Base-by-base conservation (phyloP, 2,797 vertebrate species). In the Gastrophryne carolinensis region DNA sequence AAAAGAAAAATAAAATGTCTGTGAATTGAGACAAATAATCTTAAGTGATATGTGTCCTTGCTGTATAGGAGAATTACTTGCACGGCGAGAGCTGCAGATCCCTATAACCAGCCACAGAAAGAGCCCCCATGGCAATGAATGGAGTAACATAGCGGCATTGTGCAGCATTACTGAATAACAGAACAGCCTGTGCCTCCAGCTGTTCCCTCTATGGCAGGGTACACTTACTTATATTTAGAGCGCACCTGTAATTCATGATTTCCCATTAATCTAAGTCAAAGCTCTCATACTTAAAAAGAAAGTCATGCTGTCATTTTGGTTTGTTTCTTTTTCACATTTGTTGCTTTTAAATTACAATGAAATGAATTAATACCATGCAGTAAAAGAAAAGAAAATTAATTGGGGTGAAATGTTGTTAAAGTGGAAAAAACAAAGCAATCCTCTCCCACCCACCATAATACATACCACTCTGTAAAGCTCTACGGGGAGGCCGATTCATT, bases 251-350 rank as follows among this genome's bases (percentile, higher is more conserved):
- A 32, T n/a, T 65, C 12, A 50, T 32, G 44, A 23, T 64, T 35
- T 49, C 62, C 32, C 8, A 27, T 65, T 32, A 49, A 65, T 65
- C 62, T 49, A 32, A 65, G 41, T 50, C 62, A n/a, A n/a, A 47
- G 62, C n/a, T 49, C 21, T 29, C 41, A 65, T 15, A 50, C 23
- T 30, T 44, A 27, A 15, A 44, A 63, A 63, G 26, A 19, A 44
- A 27, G 13, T 2, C 60, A 27, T 17, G 58, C 32, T 37, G 60
- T 41, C 35, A 63, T n/a, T n/a, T n/a, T n/a, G n/a, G n/a, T n/a
- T n/a, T 15, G 41, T 17, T 44, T 37, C 44, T 15, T 9, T 63
- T 44, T 44, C 23, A 27, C 27, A 26, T 63, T 57, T 27, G 23
- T 24, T 63, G 21, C 7, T 41, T 63, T 63, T n/a, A 17, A 63